Conservation (phyloP, 2,797 vertebrate species). For the Megalops cyprinoides region DNA sequence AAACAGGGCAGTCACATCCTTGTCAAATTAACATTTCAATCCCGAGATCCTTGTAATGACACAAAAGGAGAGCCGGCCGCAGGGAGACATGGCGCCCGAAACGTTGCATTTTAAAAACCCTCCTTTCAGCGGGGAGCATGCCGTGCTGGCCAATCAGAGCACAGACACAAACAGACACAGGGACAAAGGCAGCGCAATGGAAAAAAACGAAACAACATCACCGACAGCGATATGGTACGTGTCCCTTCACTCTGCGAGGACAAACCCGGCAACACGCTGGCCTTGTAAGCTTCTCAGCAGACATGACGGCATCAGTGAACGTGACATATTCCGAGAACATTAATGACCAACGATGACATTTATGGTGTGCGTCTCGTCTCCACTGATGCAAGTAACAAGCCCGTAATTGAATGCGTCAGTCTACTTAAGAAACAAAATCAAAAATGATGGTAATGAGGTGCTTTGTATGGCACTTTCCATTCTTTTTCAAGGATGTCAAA, state of each 20-base stretch:
- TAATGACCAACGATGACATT: neutral
- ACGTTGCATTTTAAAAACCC: conserved; percentile 48
- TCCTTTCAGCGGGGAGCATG: neutral
- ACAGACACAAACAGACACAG: conserved; percentile 39
- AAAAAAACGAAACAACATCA: neutral
- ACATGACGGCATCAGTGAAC: neutral
- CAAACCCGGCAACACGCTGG: neutral
- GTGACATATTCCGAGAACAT: neutral
- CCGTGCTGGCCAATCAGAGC: conserved; percentile 47
- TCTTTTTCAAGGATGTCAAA: neutral
- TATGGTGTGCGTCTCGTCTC: neutral
- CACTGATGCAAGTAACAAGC: neutral
- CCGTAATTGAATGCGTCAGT: neutral
- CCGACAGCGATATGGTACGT: neutral
- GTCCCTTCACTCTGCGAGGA: neutral
- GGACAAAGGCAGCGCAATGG: conserved; percentile 31
- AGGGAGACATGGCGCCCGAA: conserved; percentile 43
- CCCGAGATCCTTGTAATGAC: conserved; percentile 55
- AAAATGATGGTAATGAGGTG: neutral
- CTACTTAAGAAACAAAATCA: neutral
- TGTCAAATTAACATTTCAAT: conserved; percentile 68
- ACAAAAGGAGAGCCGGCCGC: conserved; percentile 50
- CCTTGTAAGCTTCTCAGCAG: too few species aligned
- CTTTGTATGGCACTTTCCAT: neutral
- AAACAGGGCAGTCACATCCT: conserved; percentile 60